Evolutionary conservation across 2,797 vertebrate genomes (phyloP).

Genomic region (Australoheros facetus): DNA sequence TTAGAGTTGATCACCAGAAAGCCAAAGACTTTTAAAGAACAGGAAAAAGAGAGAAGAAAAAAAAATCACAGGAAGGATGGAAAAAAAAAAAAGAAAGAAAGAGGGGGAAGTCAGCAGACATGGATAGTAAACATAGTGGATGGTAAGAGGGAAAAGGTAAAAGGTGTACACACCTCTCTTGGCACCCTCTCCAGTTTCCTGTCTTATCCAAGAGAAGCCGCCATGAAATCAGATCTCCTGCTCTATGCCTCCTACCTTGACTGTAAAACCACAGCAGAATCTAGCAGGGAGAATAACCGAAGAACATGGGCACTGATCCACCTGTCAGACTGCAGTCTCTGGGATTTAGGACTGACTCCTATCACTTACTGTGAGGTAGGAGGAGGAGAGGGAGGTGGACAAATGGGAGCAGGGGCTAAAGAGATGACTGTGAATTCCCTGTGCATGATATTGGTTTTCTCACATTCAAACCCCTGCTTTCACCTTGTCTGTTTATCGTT

Average conservation of each 20-base stretch:
- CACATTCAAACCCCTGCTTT: slow-evolving; percentile 24
- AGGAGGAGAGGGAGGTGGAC: slow-evolving; percentile 39
- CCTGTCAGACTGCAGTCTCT: slow-evolving; percentile 49
- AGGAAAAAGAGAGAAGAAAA: not conserved
- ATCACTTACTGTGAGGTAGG: slow-evolving; percentile 58
- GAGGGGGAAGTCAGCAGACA: not conserved
- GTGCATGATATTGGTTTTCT: slow-evolving; percentile 9
- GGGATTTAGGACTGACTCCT: slow-evolving; percentile 61
- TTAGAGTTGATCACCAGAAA: not conserved
- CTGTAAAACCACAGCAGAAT: slow-evolving; percentile 57
- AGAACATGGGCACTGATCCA: slow-evolving; percentile 60
- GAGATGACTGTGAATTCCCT: slow-evolving; percentile 25
- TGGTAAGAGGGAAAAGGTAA: slow-evolving; percentile 35
- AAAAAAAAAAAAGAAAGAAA: not conserved
- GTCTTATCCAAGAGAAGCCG: slow-evolving; percentile 72
- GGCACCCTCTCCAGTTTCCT: slow-evolving; percentile 52
- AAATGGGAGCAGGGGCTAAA: slow-evolving; percentile 27
- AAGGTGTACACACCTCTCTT: slow-evolving; percentile 58
- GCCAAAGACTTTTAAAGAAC: not conserved
- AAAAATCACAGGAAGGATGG: not conserved
- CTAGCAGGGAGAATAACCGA: slow-evolving; percentile 56
- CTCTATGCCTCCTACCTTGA: slow-evolving; percentile 54
- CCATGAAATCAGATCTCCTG: slow-evolving; percentile 73
- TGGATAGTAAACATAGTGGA: slow-evolving; percentile 26
- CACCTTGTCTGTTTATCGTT: not conserved